A percentile compares a stretch with the other conserved stretches of the same genome.
phyloP scores from a whole-genome alignment of 2,113 vertebrate genomes.

The Tragelaphus imberbis region DNA sequence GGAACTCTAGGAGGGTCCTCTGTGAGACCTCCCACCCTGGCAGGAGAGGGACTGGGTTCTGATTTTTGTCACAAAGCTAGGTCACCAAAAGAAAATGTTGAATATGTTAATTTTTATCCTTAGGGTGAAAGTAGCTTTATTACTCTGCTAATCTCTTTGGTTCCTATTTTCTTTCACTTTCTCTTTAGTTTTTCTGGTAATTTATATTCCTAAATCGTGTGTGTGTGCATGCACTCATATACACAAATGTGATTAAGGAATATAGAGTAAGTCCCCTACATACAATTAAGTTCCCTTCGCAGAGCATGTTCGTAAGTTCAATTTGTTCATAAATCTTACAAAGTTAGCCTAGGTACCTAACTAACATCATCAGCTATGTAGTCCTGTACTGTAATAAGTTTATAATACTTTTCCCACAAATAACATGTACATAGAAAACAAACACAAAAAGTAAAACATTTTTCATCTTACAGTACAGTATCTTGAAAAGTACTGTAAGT shows the following conservation, averaged over 20 bases:
- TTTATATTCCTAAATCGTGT: not conserved
- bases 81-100: not conserved
- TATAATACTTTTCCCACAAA: not conserved
- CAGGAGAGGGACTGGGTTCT: not conserved
- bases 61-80: not conserved
- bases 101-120: not conserved
- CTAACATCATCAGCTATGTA: not conserved
- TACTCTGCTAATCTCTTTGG: not conserved
- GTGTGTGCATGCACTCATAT: not conserved
- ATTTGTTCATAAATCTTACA: not conserved
- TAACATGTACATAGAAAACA: not conserved
- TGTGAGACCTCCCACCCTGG: not conserved
- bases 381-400: not conserved
- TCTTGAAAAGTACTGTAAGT: not conserved
- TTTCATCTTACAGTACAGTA: not conserved
- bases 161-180: not conserved
- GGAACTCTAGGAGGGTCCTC: not conserved
- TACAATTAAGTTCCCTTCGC: not conserved
- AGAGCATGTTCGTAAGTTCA: not conserved
- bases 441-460: not conserved
- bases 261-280: not conserved
- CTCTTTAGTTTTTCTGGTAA: not conserved
- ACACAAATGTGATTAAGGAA: not conserved
- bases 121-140: not conserved
- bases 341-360: not conserved